Evolutionary conservation across 2,797 vertebrate species (phyloP).

Genomic region (Eidolon dupreanum): DNA sequence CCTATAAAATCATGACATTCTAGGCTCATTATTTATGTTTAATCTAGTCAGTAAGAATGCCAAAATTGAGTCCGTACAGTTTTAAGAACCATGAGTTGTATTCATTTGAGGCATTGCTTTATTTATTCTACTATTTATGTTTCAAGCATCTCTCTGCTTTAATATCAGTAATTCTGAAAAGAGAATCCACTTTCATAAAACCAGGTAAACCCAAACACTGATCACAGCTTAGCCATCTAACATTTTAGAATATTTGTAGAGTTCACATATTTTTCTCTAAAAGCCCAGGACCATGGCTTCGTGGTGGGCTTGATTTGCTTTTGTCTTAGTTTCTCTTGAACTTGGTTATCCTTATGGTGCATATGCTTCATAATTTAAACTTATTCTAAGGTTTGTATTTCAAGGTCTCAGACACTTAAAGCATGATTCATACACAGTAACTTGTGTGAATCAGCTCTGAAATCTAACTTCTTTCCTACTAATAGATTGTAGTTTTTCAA

Average conservation of each 20-base stretch:
- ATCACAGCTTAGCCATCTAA: neutral
- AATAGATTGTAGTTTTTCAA: neutral
- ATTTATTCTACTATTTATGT: conserved; percentile 28
- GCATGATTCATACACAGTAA: neutral
- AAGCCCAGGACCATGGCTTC: neutral
- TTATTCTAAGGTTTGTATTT: neutral
- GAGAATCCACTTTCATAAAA: neutral
- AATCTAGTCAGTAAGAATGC: neutral
- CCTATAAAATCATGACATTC: conserved; percentile 29
- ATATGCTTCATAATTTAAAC: neutral
- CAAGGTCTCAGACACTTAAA: neutral
- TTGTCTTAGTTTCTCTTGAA: neutral
- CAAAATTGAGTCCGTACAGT: conserved; percentile 14
- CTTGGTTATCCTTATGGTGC: neutral
- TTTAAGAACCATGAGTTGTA: conserved; percentile 23
- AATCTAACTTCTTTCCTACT: conserved; percentile 27
- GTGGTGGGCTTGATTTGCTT: neutral
- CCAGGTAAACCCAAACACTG: neutral
- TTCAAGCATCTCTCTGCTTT: conserved; percentile 1
- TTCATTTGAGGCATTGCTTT: conserved; percentile 5
- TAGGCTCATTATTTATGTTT: conserved; percentile 22
- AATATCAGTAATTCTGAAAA: conserved; percentile 19
- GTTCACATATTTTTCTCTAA: neutral
- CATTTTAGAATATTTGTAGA: conserved; percentile 33
- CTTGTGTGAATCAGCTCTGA: conserved; percentile 26